Base-by-base conservation (phyloP, 1,140 invertebrate species). In the Neodiprion fabricii region DNA sequence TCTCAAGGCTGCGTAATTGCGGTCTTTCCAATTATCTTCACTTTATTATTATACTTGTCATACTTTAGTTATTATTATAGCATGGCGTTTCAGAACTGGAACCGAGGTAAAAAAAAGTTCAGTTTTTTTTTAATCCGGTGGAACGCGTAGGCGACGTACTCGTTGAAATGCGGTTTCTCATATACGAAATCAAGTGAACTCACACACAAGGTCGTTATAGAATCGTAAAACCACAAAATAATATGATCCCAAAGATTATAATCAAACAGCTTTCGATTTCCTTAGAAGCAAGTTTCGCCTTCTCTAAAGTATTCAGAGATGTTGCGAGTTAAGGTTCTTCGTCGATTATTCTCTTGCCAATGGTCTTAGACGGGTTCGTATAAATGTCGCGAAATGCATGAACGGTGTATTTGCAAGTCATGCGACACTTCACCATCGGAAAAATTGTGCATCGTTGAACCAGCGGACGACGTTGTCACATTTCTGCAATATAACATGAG, bases 201-300 rank as follows among this genome's bases (percentile, higher is more conserved):
- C n/a, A 14, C 53, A 40, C 28, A 40, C 53, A 61, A 61, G 53
- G 53, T 61, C 53, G 53, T 61, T 3, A 17, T 61, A 61, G n/a
- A 12, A 14, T 61, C 53, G 53, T 61, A 61, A 61, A 12, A 14
- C 53, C n/a, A 17, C 53, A 61, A 9, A 9, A 61, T 17, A 12
- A 61, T 17, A 5, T 61, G 11, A 61, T 7, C 53, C 53, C 8
- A 61, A 61, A 75, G 73, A 53, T 48, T 48, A 14, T 48, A 71
- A 69, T 40, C 67, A 76, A 80, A 76, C 73, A 81, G 79, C 74
- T 81, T 80, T 81, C 76, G 75, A 76, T 76, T 80, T 80, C 79
- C 80, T 21, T 40, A 66, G 23, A 69, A 12, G 11, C n/a, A 61
- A 14, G 11, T 61, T 61, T 9, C 28, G 28, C 1, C 28, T n/a